Evolutionary conservation across 2,113 vertebrate species (phyloP).

Genomic region (Vidua chalybeata): DNA sequence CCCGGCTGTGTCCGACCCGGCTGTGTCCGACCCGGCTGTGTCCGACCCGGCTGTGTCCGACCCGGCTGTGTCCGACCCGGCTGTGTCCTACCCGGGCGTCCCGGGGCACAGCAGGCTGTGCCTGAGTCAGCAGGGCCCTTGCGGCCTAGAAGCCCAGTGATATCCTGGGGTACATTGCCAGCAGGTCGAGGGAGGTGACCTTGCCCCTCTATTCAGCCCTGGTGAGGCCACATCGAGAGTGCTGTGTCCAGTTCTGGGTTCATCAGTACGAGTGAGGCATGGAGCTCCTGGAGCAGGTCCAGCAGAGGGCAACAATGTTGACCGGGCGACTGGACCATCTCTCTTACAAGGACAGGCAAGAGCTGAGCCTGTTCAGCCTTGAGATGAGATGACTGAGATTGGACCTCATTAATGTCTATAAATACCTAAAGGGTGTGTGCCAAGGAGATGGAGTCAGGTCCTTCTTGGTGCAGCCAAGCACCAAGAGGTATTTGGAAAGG

Average conservation of each 20-base stretch:
- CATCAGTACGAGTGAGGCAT: accelerated
- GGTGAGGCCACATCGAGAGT: no score
- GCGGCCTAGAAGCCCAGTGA: no score
- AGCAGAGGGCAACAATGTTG: accelerated
- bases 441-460: not conserved
- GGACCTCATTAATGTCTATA: not conserved
- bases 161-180: no score
- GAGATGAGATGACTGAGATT: not conserved
- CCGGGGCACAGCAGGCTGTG: not conserved
- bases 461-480: not conserved
- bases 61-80: no score
- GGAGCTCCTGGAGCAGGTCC: not conserved
- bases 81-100: no score
- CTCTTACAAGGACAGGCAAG: not conserved
- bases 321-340: not conserved
- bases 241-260: not conserved
- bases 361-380: not conserved
- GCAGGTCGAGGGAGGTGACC: not conserved
- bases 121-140: not conserved
- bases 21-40: no score
- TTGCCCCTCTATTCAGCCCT: no score
- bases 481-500: no score
- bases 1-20: no score
- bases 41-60: no score
- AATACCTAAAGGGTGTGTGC: not conserved